A percentile compares a stretch with the other conserved stretches of the same genome.
Conservation (phyloP, 1,140 invertebrate species). For the Hyposmocoma kahamanoa region DNA sequence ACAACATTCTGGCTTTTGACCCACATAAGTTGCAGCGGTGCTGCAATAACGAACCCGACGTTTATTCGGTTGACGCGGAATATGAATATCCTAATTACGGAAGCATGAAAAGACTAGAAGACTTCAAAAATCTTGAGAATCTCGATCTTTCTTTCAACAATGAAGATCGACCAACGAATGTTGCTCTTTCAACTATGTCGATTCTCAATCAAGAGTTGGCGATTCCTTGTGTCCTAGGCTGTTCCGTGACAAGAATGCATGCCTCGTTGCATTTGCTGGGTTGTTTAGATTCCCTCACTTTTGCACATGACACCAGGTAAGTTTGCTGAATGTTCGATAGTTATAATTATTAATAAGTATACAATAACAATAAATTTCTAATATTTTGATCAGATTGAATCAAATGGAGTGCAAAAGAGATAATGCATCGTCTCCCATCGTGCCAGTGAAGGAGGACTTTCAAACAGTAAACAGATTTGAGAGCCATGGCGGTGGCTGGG, state of each 20-base stretch:
- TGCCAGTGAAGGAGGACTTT: conserved; percentile 79
- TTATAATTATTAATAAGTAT: not conserved
- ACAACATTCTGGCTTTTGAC: conserved; percentile 83
- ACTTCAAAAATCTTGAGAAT: conserved; percentile 53
- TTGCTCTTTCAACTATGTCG: conserved; percentile 56
- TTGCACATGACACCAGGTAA: conserved; percentile 83
- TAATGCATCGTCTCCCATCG: conserved; percentile 32
- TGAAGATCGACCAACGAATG: conserved; percentile 30
- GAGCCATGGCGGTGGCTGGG: conserved; percentile 98
- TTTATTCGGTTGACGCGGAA: conserved; percentile 33
- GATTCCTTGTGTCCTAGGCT: conserved; percentile 81
- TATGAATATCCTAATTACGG: conserved; percentile 56
- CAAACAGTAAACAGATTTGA: conserved; percentile 92
- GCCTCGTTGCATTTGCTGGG: conserved; percentile 91
- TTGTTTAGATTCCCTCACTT: conserved; percentile 91
- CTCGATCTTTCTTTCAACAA: conserved; percentile 40
- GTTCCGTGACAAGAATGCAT: conserved; percentile 85
- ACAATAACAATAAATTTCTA: not conserved
- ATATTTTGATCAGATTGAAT: conserved; percentile 24
- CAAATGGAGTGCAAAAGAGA: conserved; percentile 49
- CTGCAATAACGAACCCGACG: conserved; percentile 43
- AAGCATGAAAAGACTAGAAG: conserved; percentile 51
- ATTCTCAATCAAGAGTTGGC: conserved; percentile 87
- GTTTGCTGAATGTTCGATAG: no score
- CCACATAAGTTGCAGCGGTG: conserved; percentile 50